Base-by-base conservation (phyloP, 2,113 vertebrate genomes). In the Cochlearius cochlearius region DNA sequence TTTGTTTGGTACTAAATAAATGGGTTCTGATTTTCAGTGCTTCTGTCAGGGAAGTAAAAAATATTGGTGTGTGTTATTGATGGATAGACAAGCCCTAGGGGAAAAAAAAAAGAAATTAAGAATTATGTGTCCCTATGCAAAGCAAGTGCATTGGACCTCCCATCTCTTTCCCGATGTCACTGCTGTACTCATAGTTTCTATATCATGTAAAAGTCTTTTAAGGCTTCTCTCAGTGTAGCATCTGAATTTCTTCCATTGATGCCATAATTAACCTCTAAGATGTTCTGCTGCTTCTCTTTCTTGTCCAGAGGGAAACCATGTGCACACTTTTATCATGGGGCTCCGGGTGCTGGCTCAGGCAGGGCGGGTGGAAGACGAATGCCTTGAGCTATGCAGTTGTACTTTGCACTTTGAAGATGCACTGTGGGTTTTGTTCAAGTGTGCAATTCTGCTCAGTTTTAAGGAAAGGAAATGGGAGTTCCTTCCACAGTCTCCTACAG, bases 41-140 rank as follows among this genome's bases (percentile, higher is more conserved):
- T 96, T 96, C 94, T 94, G 74, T 95, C 71, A 86, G 63, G 68
- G 63, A 94, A 77, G 38, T 86, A 29, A 86, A 94, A 95, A 85
- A 66, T 56, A 55, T 2, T 52, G 27, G 11, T 49, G 55, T 47
- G 47, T 59, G 50, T 74, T 86, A 47, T 9, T 82, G 89, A 90
- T 79, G 50, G 84, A 79, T 73, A 60, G 38, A 86, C 26, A 82
- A 93, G 55, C 34, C 18, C 18, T 86, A 90, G 64, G 47, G 11
- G 21, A 47, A 53, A 89, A 59, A 38, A 17, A 8, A 20, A 4
- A 4, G 39, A 95, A 85, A 75, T 85, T 16, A 72, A 81, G 72
- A 64, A 67, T 59, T 55, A 43, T 9, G 11, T 74, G 55, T 84
- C 47, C 38, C 18, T 38, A 74, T 67, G 36, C 56, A 71, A 92